phyloP scores from a whole-genome alignment of 1,140 invertebrate species.

The Wiebesia pumilae region DNA sequence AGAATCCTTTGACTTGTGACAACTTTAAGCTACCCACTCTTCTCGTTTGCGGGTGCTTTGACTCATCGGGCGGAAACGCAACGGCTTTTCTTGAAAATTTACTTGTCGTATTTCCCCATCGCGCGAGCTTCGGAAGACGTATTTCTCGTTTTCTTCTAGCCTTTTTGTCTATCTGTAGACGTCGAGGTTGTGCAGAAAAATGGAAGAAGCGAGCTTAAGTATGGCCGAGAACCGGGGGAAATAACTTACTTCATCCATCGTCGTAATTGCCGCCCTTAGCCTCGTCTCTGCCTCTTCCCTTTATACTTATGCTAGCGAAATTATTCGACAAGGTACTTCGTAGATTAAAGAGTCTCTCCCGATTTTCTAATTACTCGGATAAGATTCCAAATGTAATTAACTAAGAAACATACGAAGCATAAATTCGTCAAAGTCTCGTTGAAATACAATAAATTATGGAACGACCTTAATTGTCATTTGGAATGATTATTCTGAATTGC shows the following conservation, averaged over 20 bases:
- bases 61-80: constrained; percentile 35
- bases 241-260: constrained; percentile 6
- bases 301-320: neutral
- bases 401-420: neutral
- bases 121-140: neutral
- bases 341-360: constrained; percentile 5
- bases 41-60: constrained; percentile 31
- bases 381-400: constrained; percentile 18
- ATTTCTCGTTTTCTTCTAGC: neutral
- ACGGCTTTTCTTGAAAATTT: constrained; percentile 47
- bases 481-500: too few relatives aligned
- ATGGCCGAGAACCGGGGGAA: neutral
- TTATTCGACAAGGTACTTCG: neutral
- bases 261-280: constrained; percentile 21
- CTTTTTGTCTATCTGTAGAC: neutral
- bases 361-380: constrained; percentile 31
- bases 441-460: too few relatives aligned
- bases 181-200: neutral
- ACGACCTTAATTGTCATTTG: too few relatives aligned
- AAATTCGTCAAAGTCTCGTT: neutral
- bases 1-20: constrained; percentile 39
- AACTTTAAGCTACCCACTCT: constrained; percentile 33
- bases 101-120: constrained; percentile 39
- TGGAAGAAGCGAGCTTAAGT: neutral
- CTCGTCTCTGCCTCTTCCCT: too few relatives aligned